Evolutionary conservation across 2,888 invertebrate species (phyloP), one percentile per base, ranked within the genome.

Genomic region (Drosophila rubida): DNA sequence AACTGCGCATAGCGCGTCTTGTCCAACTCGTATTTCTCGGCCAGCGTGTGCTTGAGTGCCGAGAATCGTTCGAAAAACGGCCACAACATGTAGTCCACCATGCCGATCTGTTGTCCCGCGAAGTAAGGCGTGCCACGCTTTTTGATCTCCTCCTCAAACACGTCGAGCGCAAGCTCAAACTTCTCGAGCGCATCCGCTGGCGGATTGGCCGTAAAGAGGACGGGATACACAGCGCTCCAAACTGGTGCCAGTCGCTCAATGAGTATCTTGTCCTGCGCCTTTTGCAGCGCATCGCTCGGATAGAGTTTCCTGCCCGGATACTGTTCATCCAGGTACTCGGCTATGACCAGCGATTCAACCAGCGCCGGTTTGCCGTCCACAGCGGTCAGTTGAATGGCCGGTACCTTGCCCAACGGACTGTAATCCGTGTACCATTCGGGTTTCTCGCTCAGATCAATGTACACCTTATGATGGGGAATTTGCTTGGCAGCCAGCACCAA

Each of bases 71-170:
- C 97, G 83, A 96, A 94, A 95, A 96, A 96, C 0, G 97, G 97
- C 96, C 96, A 97, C 75, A 97, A 94, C 93, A 96, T 96, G 75
- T 95, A 95, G 89, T 97, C 97, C 49, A 96, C 92, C 93, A 96
- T 94, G 50, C 96, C 96, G 4, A 96, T 96, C 60, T 93, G 93
- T 55, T 93, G 92, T 0, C 96, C 96, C 65, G 94, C 93, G 77
- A 96, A 94, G 90, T 93, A 97, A 49, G 93, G 93, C 0, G 94
- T 94, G 27, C 93, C 94, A 54, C 96, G 93, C 14, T 91, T 91
- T 23, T 90, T 90, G 2, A 97, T 89, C 88, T 96, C 96, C 49
- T 93, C 93, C 85, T 97, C 95, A 54, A 95, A 94, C 0, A 92
- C 85, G 73, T 94, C 94, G 14, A 97, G 90, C 0, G 94, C 95